Evolutionary conservation across 2,888 invertebrate species (phyloP).

Genomic region (Torymus texanus): DNA sequence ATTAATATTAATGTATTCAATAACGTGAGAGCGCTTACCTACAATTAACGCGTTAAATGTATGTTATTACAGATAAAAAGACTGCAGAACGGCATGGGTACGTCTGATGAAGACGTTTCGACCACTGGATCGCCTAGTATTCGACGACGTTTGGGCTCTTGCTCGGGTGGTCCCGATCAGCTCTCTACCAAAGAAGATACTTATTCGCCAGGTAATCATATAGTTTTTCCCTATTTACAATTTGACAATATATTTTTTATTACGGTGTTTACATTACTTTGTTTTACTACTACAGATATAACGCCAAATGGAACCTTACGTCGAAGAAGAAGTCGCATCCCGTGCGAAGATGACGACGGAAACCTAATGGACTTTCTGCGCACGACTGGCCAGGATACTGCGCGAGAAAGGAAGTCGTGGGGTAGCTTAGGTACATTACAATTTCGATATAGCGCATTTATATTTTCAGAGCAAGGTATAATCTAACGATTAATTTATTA

Average conservation of each 20-base stretch:
- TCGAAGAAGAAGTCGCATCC: slow-evolving; percentile 86
- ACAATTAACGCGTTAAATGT: no score
- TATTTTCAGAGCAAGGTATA: slow-evolving; percentile 26
- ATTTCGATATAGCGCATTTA: background rate
- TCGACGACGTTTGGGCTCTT: slow-evolving; percentile 82
- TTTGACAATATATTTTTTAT: background rate
- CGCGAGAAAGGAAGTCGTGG: slow-evolving; percentile 88
- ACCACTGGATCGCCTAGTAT: slow-evolving; percentile 82
- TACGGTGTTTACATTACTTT: background rate
- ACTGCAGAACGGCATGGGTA: slow-evolving; percentile 76
- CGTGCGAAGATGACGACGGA: slow-evolving; percentile 89
- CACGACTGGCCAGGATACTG: slow-evolving; percentile 85
- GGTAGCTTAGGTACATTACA: slow-evolving; percentile 83
- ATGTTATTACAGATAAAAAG: slow-evolving; percentile 68
- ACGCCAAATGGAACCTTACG: slow-evolving; percentile 93
- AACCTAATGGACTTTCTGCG: slow-evolving; percentile 91
- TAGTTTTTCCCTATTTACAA: background rate
- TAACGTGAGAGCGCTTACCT: no score
- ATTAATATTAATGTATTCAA: no score
- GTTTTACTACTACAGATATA: slow-evolving; percentile 79
- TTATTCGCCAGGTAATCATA: slow-evolving; percentile 76
- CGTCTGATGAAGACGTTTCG: slow-evolving; percentile 81
- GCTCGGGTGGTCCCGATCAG: slow-evolving; percentile 72
- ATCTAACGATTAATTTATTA: slow-evolving; percentile 31
- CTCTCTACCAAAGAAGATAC: slow-evolving; percentile 76